phyloP scores from a whole-genome alignment of 2,888 invertebrate species.

The Chloromyia formosa region DNA sequence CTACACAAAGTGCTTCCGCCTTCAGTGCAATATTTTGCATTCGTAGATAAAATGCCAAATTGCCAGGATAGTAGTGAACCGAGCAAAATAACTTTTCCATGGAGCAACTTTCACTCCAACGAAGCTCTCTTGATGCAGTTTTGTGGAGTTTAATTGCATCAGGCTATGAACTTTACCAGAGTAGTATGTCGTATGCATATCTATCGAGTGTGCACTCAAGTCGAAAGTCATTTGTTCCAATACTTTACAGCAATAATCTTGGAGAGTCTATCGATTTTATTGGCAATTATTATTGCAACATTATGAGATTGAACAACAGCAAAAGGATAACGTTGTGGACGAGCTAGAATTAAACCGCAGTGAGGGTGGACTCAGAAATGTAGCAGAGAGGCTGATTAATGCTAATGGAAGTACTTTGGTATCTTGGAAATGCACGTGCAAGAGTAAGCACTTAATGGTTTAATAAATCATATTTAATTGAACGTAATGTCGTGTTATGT shows the following conservation, averaged over 20 bases:
- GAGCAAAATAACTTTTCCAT: too few relatives aligned
- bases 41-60: too few relatives aligned
- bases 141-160: too few relatives aligned
- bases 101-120: too few relatives aligned
- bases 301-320: neutral
- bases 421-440: conserved; percentile 21
- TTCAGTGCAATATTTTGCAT: too few relatives aligned
- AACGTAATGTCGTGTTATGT: conserved; percentile 21
- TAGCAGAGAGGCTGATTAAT: neutral
- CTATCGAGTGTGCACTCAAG: neutral
- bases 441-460: conserved; percentile 18
- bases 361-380: neutral
- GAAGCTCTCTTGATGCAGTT: too few relatives aligned
- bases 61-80: too few relatives aligned
- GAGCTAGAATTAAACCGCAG: neutral
- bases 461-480: conserved; percentile 20
- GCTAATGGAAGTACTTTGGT: conserved; percentile 9
- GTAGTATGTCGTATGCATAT: neutral
- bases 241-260: conserved; percentile 12
- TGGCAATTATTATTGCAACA: conserved; percentile 18
- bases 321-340: neutral
- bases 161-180: too few relatives aligned
- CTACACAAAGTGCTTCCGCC: too few relatives aligned
- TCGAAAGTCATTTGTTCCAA: conserved; percentile 14
- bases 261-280: conserved; percentile 18